Conservation (phyloP, 2,888 invertebrate genomes). For the Eupithecia subfuscata region DNA sequence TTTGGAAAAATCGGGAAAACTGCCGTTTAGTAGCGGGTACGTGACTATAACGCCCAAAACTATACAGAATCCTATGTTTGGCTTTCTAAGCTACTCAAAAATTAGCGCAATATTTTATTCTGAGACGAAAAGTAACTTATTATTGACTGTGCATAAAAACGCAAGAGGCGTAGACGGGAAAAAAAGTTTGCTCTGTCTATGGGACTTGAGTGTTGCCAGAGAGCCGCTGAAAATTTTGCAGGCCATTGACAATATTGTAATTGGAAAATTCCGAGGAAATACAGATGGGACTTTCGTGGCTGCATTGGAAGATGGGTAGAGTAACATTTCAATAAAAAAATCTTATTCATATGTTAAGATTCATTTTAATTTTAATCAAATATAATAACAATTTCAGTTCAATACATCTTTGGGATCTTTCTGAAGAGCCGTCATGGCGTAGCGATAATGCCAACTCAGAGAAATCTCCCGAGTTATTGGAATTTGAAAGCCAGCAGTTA, state of each 20-base stretch:
- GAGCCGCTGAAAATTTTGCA: conserved; percentile 69
- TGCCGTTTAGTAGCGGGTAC: conserved; percentile 71
- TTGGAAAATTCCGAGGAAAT: conserved; percentile 63
- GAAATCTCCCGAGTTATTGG: conserved; percentile 54
- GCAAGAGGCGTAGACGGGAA: conserved; percentile 40
- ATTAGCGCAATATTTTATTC: conserved; percentile 63
- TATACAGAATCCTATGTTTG: conserved; percentile 48
- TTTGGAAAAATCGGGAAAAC: conserved; percentile 57
- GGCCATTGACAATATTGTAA: conserved; percentile 65
- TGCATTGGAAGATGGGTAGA: conserved; percentile 74
- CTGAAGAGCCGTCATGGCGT: conserved; percentile 67
- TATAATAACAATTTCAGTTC: conserved; percentile 57
- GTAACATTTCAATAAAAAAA: conserved; percentile 7
- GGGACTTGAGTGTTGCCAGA: conserved; percentile 70
- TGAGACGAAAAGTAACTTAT: conserved; percentile 62
- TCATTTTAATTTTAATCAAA: background rate
- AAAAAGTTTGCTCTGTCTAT: conserved; percentile 67
- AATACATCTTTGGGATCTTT: conserved; percentile 75
- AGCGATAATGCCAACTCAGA: conserved; percentile 51
- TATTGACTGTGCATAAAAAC: conserved; percentile 68
- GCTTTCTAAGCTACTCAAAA: conserved; percentile 58
- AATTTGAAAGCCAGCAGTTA: conserved; percentile 48
- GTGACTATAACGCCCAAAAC: conserved; percentile 56
- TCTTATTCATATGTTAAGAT: background rate
- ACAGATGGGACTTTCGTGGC: conserved; percentile 72